Conservation (phyloP, 2,888 invertebrate species). For the Hermaeophaga mercurialis region DNA sequence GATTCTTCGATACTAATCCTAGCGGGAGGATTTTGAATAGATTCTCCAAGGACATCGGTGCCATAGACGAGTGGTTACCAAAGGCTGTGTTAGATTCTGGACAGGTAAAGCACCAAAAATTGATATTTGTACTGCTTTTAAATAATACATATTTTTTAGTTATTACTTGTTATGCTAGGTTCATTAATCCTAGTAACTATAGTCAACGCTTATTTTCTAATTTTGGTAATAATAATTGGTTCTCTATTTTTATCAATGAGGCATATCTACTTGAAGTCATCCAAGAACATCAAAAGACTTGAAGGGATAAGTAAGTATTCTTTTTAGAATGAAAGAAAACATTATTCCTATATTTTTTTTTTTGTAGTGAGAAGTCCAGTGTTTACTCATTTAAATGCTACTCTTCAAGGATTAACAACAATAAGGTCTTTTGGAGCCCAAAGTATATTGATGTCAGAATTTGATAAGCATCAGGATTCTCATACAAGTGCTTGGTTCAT, state of each 20-base stretch:
- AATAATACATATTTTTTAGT: too few species aligned
- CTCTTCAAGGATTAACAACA: slow-evolving; percentile 78
- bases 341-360: slow-evolving; percentile 20
- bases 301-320: slow-evolving; percentile 68
- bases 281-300: slow-evolving; percentile 71
- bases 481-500: slow-evolving; percentile 73
- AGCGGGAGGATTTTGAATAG: slow-evolving; percentile 78
- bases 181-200: slow-evolving; percentile 62
- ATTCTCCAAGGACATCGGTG: slow-evolving; percentile 84
- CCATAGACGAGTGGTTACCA: slow-evolving; percentile 76
- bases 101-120: too few species aligned
- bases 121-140: too few species aligned
- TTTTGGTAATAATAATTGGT: slow-evolving; percentile 61
- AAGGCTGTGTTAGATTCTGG: slow-evolving; percentile 68
- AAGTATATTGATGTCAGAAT: slow-evolving; percentile 63
- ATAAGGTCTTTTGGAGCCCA: slow-evolving; percentile 79
- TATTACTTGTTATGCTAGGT: slow-evolving; percentile 60
- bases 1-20: slow-evolving; percentile 86
- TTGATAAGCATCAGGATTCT: slow-evolving; percentile 64
- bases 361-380: slow-evolving; percentile 80
- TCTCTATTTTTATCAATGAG: slow-evolving; percentile 68
- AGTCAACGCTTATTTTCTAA: slow-evolving; percentile 60
- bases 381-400: slow-evolving; percentile 80
- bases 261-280: slow-evolving; percentile 69
- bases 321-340: neutral